Evolutionary conservation across 2,113 vertebrate genomes (phyloP).

Genomic region (Oceanites oceanicus): DNA sequence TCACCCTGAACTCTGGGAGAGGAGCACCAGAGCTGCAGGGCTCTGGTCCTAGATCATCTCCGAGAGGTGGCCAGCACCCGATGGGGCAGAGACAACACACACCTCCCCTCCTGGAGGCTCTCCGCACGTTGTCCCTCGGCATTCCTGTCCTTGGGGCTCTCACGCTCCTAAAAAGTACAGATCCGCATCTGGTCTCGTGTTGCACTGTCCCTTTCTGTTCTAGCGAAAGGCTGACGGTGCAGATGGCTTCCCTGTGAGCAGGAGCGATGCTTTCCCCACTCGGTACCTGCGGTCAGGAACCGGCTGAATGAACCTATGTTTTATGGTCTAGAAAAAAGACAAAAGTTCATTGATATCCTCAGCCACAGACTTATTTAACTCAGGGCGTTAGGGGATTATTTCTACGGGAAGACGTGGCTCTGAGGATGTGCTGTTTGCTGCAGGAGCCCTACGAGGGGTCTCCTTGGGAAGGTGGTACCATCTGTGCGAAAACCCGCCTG

Average conservation of each 20-base stretch:
- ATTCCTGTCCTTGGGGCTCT: not conserved
- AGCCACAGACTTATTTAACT: not conserved
- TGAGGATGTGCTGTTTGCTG: not conserved
- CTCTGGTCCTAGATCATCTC: not conserved
- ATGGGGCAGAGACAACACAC: not conserved
- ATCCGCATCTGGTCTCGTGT: not conserved
- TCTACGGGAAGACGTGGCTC: not conserved
- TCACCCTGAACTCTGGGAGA: not conserved
- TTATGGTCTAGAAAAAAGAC: not conserved
- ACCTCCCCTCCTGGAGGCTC: rapidly evolving
- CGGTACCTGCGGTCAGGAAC: not conserved
- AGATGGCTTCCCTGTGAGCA: not conserved
- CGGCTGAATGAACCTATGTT: rapidly evolving
- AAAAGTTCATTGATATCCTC: not conserved
- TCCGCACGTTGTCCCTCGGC: not conserved
- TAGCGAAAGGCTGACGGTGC: not conserved
- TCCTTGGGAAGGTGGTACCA: too few species aligned
- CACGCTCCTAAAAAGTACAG: not conserved
- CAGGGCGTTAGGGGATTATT: not conserved
- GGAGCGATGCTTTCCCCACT: not conserved
- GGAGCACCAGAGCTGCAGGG: not conserved
- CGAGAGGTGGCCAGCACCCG: too few species aligned
- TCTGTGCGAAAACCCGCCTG: not conserved
- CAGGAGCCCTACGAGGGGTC: rapidly evolving
- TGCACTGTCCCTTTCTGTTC: not conserved